These are phyloP conservation scores for Helleia helle DNA, from an alignment of 2,888 invertebrate species.

Conservation along the genomic window DNA sequence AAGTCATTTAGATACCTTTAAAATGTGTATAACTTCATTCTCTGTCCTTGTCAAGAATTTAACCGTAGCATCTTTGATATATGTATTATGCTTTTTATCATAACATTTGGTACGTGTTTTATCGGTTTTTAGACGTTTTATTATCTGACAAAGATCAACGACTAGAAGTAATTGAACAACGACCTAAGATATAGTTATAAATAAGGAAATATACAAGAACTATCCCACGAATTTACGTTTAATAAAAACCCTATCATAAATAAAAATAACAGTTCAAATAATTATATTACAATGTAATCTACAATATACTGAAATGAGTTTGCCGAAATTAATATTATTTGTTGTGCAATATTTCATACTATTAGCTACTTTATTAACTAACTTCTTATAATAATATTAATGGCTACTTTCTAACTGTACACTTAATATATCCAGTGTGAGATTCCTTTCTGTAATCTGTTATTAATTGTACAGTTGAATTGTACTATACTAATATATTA, in stretches of 20 bases:
- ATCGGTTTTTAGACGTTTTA: too few species aligned
- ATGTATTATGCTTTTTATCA: too few species aligned
- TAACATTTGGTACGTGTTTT: too few species aligned
- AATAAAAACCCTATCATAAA: constrained; percentile 2
- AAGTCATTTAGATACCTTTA: too few species aligned
- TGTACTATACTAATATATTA: constrained; percentile 51
- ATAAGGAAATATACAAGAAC: background rate
- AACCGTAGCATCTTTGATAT: too few species aligned
- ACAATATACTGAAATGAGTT: background rate
- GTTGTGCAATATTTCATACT: constrained; percentile 6
- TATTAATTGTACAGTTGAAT: constrained; percentile 48
- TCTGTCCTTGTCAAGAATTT: too few species aligned
- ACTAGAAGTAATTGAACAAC: too few species aligned
- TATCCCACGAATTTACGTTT: background rate
- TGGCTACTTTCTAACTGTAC: constrained; percentile 32
- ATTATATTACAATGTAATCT: constrained; percentile 1
- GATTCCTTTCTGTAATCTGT: constrained; percentile 35
- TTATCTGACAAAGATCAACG: too few species aligned
- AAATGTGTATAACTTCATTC: too few species aligned
- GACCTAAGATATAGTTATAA: background rate
- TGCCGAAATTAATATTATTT: constrained; percentile 4
- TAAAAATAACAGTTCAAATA: background rate
- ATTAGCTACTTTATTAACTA: constrained; percentile 31
- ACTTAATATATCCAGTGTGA: constrained; percentile 41
- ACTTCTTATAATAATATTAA: constrained; percentile 43